phyloP scores from a whole-genome alignment of 1,140 invertebrate species.

The Drosophila subobscura region DNA sequence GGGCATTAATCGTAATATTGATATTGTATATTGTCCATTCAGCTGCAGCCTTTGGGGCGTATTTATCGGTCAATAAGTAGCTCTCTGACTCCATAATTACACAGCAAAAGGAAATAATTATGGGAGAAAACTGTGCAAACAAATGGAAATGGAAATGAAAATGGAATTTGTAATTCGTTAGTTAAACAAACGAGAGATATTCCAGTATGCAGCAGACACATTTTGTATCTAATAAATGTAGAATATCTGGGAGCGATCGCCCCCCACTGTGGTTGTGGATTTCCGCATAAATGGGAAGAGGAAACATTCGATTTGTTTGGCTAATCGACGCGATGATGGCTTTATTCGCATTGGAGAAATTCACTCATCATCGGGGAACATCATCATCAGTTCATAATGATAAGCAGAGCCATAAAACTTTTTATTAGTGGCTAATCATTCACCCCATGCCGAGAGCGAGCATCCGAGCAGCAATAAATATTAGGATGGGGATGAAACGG shows the following conservation, averaged over 20 bases:
- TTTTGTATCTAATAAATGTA: too few relatives aligned
- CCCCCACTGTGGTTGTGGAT: background rate
- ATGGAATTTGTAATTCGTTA: constrained; percentile 26
- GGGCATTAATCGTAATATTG: constrained; percentile 9
- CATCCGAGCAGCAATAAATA: background rate
- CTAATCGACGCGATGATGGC: constrained; percentile 35
- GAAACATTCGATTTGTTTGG: constrained; percentile 30
- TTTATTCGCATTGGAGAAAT: constrained; percentile 41
- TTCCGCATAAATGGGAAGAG: constrained; percentile 26
- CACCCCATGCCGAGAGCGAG: constrained; percentile 18
- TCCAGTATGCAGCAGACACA: background rate
- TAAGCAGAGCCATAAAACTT: constrained; percentile 44
- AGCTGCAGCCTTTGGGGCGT: constrained; percentile 26
- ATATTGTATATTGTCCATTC: constrained; percentile 30
- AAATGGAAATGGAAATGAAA: constrained; percentile 15
- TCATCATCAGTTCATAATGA: constrained; percentile 30
- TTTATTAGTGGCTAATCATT: constrained; percentile 55
- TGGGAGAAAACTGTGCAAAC: constrained; percentile 45
- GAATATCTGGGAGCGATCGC: too few relatives aligned
- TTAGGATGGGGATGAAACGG: background rate
- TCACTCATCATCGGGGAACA: constrained; percentile 18
- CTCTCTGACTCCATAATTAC: constrained; percentile 48
- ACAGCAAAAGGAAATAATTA: constrained; percentile 27
- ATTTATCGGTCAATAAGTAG: constrained; percentile 30
- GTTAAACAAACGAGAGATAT: constrained; percentile 26